These are phyloP conservation scores for Leptinotarsa lineolata DNA, from an alignment of 1,140 invertebrate species.

Conservation along the genomic window DNA sequence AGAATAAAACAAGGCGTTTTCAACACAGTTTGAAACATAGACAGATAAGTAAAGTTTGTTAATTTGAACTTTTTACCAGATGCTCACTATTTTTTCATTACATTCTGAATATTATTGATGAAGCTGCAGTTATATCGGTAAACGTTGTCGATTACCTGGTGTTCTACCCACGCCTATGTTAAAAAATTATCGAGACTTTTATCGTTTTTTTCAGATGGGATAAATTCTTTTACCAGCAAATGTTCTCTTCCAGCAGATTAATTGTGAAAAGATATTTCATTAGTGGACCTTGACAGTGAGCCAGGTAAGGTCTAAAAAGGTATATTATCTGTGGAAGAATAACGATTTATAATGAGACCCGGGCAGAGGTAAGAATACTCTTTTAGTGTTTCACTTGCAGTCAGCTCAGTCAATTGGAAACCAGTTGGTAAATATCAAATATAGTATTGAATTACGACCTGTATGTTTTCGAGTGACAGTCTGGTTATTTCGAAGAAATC, in stretches of 20 bases:
- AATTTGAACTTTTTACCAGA: too few relatives aligned
- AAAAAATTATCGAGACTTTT: constrained; percentile 22
- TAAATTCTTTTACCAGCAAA: constrained; percentile 42
- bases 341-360: constrained; percentile 26
- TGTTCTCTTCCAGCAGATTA: constrained; percentile 43
- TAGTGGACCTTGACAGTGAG: constrained; percentile 39
- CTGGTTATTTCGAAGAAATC: too few relatives aligned
- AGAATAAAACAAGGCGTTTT: too few relatives aligned
- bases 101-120: too few relatives aligned
- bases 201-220: constrained; percentile 26
- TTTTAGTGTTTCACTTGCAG: constrained; percentile 9
- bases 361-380: constrained; percentile 10
- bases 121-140: too few relatives aligned
- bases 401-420: not conserved
- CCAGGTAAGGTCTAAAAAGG: constrained; percentile 41
- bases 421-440: too few relatives aligned
- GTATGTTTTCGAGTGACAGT: too few relatives aligned
- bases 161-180: constrained; percentile 4
- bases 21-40: too few relatives aligned
- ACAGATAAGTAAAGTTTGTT: too few relatives aligned
- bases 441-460: too few relatives aligned
- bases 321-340: constrained; percentile 28
- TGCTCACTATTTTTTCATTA: too few relatives aligned
- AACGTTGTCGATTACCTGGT: too few relatives aligned
- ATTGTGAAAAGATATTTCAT: constrained; percentile 45